A percentile compares a stretch with the other conserved stretches of the same genome.
These are phyloP conservation scores for Halichoeres trimaculatus DNA, from an alignment of 2,113 vertebrate species.

Conservation along the genomic window DNA sequence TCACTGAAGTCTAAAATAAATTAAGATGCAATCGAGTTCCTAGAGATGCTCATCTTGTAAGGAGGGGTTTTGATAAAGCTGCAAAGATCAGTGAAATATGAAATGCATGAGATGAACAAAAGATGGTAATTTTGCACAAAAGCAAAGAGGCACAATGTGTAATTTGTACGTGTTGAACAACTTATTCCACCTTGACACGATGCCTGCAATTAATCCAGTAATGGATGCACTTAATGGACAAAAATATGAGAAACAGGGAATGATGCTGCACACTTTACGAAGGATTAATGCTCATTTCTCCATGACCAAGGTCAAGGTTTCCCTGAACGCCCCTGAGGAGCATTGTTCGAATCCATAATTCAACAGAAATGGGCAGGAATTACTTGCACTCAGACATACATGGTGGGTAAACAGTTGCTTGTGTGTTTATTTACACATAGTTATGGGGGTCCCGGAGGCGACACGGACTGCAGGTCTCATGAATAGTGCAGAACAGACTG, in stretches of 20 bases:
- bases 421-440: slow-evolving; percentile 55
- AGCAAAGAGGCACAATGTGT: not conserved
- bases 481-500: slow-evolving; percentile 37
- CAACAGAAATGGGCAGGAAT: slow-evolving; percentile 42
- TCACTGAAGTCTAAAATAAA: slow-evolving; percentile 44
- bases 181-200: slow-evolving; percentile 1
- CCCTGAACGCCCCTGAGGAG: slow-evolving; percentile 35
- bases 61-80: slow-evolving; percentile 8
- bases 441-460: slow-evolving; percentile 33
- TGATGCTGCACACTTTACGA: slow-evolving; percentile 21
- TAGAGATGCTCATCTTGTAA: slow-evolving; percentile 9
- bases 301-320: slow-evolving; percentile 54
- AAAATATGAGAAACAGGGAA: slow-evolving; percentile 37
- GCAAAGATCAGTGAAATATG: slow-evolving; percentile 12
- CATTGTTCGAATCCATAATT: slow-evolving; percentile 66
- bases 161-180: not conserved
- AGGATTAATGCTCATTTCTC: slow-evolving; percentile 57
- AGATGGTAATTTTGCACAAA: slow-evolving; percentile 15
- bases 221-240: slow-evolving; percentile 26
- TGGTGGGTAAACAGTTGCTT: slow-evolving; percentile 33
- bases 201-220: slow-evolving; percentile 35
- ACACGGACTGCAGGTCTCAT: slow-evolving; percentile 30
- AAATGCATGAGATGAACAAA: slow-evolving; percentile 5
- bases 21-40: slow-evolving; percentile 9
- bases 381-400: slow-evolving; percentile 19